Evolutionary conservation across 2,888 invertebrate species (phyloP), one percentile per base, ranked within the genome.

Genomic region (Smittia sp.): DNA sequence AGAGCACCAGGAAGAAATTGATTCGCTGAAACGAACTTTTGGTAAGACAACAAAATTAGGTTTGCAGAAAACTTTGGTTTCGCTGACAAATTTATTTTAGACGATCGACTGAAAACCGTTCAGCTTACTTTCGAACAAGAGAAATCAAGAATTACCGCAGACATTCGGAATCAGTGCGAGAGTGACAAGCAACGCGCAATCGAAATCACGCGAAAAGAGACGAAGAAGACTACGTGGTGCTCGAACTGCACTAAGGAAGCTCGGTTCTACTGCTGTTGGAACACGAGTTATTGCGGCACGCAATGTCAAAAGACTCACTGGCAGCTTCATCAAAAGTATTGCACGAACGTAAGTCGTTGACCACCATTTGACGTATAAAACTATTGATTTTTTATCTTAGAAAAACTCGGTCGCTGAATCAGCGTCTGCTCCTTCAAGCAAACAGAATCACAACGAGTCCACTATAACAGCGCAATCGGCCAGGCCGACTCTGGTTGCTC

Each of bases 221-320:
- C 92, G 7, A 96, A 96, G 83, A 86, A 88, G 54, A 94, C 93
- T 79, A 95, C 95, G 80, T 97, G 96, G 96, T 97, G 97, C 81
- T 90, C 92, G 0, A 87, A 88, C 79, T 97, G 97, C 82, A 87
- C 87, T 52, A 90, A 91, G 77, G 96, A 96, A 81, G 94, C 96
- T 0, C 89, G 91, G 77, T 93, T 94, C 81, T 94, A 95, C 82
- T 97, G 97, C 79, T 97, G 97, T 80, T 97, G 96, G 96, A 96
- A 96, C 84, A 96, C 96, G 0, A 90, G 94, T 72, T 97, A 97
- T 82, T 97, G 96, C 82, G 92, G 93, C 83, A 91, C 91, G 80
- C 86, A 89, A 1, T 96, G 96, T 78, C 96, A 96, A 82, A 88
- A 91, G 78, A 85, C 88, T 76, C 94, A 96, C 81, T 96, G 96